Evolutionary conservation across 2,888 invertebrate genomes (phyloP), one percentile per base, ranked within the genome.

Genomic region (Oasisia sp.): DNA sequence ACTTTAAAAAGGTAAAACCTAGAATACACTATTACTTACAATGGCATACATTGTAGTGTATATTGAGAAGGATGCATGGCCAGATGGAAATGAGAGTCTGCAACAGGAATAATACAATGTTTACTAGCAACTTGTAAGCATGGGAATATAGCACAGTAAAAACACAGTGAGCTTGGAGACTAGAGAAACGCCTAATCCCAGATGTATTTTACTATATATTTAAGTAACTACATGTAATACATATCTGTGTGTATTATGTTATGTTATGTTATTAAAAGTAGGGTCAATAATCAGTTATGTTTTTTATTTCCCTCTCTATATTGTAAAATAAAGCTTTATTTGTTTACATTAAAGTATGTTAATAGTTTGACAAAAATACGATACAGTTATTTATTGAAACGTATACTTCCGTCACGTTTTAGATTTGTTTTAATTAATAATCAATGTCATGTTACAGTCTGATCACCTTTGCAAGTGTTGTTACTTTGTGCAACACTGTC

Each of bases 61-160:
- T 27, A 94, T 92, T 2, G 96, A 94, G 91, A 95, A 94, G 27
- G 95, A 95, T 27, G 96, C 94, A 94, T 96, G 96, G 11, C 96
- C 96, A 0, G 96, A 96, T 5, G 95, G 95, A 92, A 96, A 96
- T 9, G 96, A 96, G 56, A 96, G 92, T 93, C 96, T 96, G 94
- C 32, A 95, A 74, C n/a, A 38, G 45, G 32, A 92, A 7, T 5
- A 92, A 89, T 92, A 27, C 91, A 32, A 38, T 27, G 4, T 32
- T 14, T 91, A 27, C 12, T 8, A 9, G 50, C 14, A 50, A 50
- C 14, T 50, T 14, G 7, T 27, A n/a, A n/a, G 0, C 14, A 9
- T 74, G 27, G 27, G 74, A 7, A 11, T 50, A 50, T 14, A 7
- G 50, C 50, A 50, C 50, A 27, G 27, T 74, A 27, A 27, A 58